phyloP scores from a whole-genome alignment of 2,113 vertebrate genomes.

The Corynorhinus townsendii region DNA sequence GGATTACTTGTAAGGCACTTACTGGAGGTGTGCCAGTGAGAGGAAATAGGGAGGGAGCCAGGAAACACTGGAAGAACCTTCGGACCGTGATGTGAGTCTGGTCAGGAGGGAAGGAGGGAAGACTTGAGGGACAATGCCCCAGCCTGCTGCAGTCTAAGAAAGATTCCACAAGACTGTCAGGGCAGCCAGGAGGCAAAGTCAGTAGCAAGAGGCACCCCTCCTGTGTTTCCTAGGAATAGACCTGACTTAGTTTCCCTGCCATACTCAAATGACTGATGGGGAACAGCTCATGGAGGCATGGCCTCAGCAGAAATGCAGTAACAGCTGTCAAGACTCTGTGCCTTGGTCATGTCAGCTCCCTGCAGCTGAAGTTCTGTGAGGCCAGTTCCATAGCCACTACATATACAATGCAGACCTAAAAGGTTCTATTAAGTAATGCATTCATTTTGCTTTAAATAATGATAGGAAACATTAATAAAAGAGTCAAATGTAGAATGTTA shows the following conservation, averaged over 20 bases:
- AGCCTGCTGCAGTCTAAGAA: neutral
- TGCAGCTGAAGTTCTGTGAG: neutral
- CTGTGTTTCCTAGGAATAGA: neutral
- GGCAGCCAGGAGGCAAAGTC: neutral
- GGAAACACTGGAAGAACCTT: neutral
- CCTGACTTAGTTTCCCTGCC: neutral
- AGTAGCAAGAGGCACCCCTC: neutral
- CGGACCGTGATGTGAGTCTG: neutral
- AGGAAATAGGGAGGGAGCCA: neutral
- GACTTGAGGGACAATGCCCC: rapidly evolving
- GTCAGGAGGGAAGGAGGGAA: neutral
- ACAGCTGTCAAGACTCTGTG: neutral
- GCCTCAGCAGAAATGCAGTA: neutral
- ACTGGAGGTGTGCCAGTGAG: neutral
- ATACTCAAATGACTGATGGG: too few species aligned
- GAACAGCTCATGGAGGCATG: neutral
- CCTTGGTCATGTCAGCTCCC: neutral
- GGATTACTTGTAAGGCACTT: neutral
- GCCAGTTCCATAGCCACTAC: neutral
- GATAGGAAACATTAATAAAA: neutral
- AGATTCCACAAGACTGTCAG: neutral
- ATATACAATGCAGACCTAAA: neutral
- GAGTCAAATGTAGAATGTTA: neutral
- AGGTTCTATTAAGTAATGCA: neutral
- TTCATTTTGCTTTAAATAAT: neutral